Evolutionary conservation across 2,888 invertebrate species (phyloP).

Genomic region (Petrolisthes cinctipes): DNA sequence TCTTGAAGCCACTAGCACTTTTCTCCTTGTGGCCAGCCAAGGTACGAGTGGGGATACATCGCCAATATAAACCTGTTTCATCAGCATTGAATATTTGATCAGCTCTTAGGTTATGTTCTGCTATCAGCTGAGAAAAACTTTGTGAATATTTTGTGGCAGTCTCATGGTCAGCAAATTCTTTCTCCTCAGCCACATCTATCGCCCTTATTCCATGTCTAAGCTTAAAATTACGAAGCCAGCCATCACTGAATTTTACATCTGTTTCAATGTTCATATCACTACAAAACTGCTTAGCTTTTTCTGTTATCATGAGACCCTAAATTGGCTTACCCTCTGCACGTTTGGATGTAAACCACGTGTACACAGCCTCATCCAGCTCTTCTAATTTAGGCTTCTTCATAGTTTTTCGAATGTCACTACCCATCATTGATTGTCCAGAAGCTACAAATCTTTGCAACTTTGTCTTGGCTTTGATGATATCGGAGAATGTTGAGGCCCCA

Average conservation of each 20-base stretch:
- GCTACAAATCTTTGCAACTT: too few relatives aligned
- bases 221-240: background rate
- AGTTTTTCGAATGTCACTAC: too few relatives aligned
- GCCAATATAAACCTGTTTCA: constrained; percentile 7
- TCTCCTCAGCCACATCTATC: background rate
- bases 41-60: constrained; percentile 8
- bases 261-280: background rate
- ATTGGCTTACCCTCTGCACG: background rate
- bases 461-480: too few relatives aligned
- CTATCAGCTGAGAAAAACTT: background rate
- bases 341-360: too few relatives aligned
- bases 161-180: background rate
- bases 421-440: too few relatives aligned
- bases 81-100: constrained; percentile 22
- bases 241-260: background rate
- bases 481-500: too few relatives aligned
- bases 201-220: constrained; percentile 5
- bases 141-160: background rate
- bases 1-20: background rate
- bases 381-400: too few relatives aligned
- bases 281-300: background rate
- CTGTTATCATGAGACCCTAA: background rate
- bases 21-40: background rate
- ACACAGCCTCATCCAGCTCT: too few relatives aligned
- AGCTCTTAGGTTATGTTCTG: background rate